Evolutionary conservation across 2,888 invertebrate genomes (phyloP).

Genomic region (Xestoiulus laeticollis): DNA sequence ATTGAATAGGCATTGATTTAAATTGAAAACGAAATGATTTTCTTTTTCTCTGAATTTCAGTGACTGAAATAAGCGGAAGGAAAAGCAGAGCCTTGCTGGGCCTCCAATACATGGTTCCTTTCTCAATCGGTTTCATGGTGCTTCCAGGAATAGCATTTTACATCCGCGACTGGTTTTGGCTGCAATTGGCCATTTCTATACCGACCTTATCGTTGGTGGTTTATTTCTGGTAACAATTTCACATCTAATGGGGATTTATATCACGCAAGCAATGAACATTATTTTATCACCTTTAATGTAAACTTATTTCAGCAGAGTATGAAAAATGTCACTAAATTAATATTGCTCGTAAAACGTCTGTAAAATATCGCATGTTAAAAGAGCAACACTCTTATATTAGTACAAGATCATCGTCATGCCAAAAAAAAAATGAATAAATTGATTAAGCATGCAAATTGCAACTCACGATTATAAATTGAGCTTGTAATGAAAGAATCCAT

Average conservation of each 20-base stretch:
- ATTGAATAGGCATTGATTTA: too few relatives aligned
- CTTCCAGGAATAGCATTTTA: constrained; percentile 77
- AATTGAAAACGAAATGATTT: neutral
- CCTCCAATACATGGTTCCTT: constrained; percentile 81
- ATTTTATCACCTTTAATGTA: neutral
- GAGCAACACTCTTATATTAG: neutral
- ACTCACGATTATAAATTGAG: neutral
- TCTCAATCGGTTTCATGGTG: constrained; percentile 78
- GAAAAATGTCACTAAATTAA: too few relatives aligned
- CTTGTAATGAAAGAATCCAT: neutral
- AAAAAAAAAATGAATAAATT: neutral
- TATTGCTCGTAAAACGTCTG: too few relatives aligned
- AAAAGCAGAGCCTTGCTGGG: constrained; percentile 83
- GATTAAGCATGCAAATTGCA: neutral
- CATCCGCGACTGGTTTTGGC: constrained; percentile 76
- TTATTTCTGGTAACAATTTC: constrained; percentile 66
- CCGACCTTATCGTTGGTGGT: constrained; percentile 76
- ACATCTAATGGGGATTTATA: constrained; percentile 16
- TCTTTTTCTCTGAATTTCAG: constrained; percentile 60
- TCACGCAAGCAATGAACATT: neutral
- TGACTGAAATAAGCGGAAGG: constrained; percentile 81
- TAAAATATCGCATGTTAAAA: too few relatives aligned
- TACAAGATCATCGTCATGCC: neutral
- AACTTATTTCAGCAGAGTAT: neutral
- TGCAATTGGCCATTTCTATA: constrained; percentile 77